These are phyloP conservation scores for Chelon auratus DNA, from an alignment of 2,797 vertebrate genomes.

Conservation along the genomic window DNA sequence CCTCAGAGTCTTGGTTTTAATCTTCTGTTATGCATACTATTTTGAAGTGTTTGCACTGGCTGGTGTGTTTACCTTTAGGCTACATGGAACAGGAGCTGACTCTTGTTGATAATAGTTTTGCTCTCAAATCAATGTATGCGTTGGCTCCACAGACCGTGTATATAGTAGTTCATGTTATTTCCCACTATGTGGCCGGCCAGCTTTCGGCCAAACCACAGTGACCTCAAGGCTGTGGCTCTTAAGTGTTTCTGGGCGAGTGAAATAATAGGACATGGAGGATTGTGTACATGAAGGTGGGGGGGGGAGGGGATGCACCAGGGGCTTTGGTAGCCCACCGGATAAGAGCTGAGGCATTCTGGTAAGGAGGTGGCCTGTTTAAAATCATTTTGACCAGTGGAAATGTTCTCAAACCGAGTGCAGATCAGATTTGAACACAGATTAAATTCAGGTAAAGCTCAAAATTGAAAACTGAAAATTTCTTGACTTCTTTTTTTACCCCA, in stretches of 20 bases:
- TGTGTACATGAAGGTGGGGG: slow-evolving; percentile 13
- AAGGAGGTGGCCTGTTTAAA: slow-evolving; percentile 1
- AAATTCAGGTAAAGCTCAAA: not conserved
- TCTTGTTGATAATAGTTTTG: slow-evolving; percentile 3
- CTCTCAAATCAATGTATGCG: slow-evolving; percentile 17
- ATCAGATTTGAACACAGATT: not conserved
- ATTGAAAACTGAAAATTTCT: not conserved
- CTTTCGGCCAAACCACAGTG: slow-evolving; percentile 36
- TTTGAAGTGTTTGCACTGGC: slow-evolving; percentile 6
- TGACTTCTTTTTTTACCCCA: slow-evolving; percentile 6
- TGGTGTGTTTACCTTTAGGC: slow-evolving; percentile 3
- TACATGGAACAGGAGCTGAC: slow-evolving; percentile 23
- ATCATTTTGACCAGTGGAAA: not conserved
- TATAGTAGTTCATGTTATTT: slow-evolving; percentile 13
- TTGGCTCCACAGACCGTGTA: slow-evolving; percentile 10
- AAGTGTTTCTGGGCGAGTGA: slow-evolving; percentile 32
- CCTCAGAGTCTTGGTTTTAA: not conserved
- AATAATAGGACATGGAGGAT: slow-evolving; percentile 21
- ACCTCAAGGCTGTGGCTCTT: slow-evolving; percentile 26
- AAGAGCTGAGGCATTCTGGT: slow-evolving; percentile 8
- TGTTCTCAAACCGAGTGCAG: not conserved
- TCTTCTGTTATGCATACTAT: slow-evolving; percentile 2
- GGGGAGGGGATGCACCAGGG: slow-evolving; percentile 28
- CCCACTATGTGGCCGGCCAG: not conserved
- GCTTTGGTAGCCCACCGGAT: not conserved